Evolutionary conservation across 2,888 invertebrate genomes (phyloP), one percentile per base, ranked within the genome.

Genomic region (Agrotis puta): DNA sequence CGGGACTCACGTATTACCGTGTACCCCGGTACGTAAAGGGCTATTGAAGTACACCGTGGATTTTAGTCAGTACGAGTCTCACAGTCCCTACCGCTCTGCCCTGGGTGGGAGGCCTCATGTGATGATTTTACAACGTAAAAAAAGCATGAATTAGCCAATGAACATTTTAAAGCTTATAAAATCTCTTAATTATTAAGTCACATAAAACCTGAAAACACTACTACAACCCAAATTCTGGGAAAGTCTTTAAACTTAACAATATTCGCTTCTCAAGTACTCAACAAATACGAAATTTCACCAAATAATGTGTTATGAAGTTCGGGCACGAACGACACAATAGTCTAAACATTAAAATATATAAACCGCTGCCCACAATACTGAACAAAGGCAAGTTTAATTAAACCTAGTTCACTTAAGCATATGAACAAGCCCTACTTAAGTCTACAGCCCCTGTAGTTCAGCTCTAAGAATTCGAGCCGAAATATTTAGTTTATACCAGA

Each of bases 351-450:
- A 65, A 86, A 81, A 85, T 81, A 81, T 81, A 81, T 77, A 76
- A 81, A 79, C 79, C 62, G 62, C 62, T 70, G 47, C 45, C 74
- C 71, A 54, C 63, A 67, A 68, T 77, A 64, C 56, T 70, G 69
- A 73, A 86, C 86, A 81, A 81, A 77, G 74, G 79, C 67, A 57
- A 78, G 64, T 81, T 86, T 83, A 85, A 86, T 85, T 85, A 83
- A 85, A 79, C 77, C 65, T 63, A 68, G 71, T 82, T 72, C 66
- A 77, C 62, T 76, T 56, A 48, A 47, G 64, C 63, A 62, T 77
- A 64, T 59, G 69, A 64, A 78, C 78, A 64, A 69, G 39, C 39
- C 70, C 43, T 48, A 24, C 45, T 27, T 53, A 48, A 58, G 64
- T 43, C 54, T 22, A 69, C 51, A 61, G 58, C 54, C 33, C 56